Evolutionary conservation across 2,113 vertebrate genomes (phyloP).

Genomic region (Eolophus roseicapilla): DNA sequence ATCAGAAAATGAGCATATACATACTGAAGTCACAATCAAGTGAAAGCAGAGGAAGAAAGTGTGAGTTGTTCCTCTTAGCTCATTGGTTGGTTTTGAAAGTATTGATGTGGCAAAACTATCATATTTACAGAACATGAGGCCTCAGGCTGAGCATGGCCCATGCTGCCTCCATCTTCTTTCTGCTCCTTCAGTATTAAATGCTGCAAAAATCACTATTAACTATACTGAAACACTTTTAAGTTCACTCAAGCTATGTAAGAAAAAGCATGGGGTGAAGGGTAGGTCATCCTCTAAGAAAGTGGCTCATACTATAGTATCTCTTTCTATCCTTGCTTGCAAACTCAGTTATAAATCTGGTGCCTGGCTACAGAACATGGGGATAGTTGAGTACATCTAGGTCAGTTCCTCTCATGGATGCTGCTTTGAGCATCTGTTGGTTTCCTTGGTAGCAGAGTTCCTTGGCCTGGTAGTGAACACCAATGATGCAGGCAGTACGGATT

Average conservation of each 20-base stretch:
- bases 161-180: fast-evolving
- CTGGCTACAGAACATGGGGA: fast-evolving
- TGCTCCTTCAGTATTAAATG: fast-evolving
- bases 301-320: background rate
- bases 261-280: fast-evolving
- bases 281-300: fast-evolving
- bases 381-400: fast-evolving
- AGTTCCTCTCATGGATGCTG: fast-evolving
- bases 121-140: background rate
- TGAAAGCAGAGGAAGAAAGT: background rate
- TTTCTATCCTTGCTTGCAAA: fast-evolving
- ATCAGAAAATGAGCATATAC: fast-evolving
- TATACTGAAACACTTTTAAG: fast-evolving
- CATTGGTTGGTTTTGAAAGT: fast-evolving
- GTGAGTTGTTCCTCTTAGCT: fast-evolving
- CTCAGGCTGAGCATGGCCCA: background rate
- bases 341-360: background rate
- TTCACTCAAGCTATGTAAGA: fast-evolving
- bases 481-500: background rate
- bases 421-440: fast-evolving
- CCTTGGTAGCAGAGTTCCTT: background rate
- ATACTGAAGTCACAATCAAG: fast-evolving
- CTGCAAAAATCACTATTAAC: fast-evolving
- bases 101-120: fast-evolving
- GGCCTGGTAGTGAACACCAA: fast-evolving